Evolutionary conservation across 2,797 vertebrate species (phyloP).

Genomic region (Rhabdophis nuchalis): DNA sequence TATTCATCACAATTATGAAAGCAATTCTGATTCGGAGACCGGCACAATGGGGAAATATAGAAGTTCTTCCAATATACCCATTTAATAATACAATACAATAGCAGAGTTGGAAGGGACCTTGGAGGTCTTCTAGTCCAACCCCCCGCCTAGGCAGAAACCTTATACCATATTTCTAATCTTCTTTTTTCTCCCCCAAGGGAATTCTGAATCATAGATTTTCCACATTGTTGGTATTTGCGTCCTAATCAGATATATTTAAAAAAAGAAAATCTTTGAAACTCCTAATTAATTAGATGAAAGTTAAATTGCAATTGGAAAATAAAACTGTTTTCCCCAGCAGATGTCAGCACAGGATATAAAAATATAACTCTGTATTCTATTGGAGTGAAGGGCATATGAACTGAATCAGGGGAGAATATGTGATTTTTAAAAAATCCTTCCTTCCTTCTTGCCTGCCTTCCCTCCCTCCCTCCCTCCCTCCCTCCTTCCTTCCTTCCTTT

Average conservation of each 20-base stretch:
- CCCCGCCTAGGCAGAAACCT: no score
- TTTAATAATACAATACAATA: no score
- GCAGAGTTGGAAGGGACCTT: no score
- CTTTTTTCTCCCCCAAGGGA: background rate
- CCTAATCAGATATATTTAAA: background rate
- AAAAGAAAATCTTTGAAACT: background rate
- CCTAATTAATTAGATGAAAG: background rate
- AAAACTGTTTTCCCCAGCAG: slow-evolving; percentile 59
- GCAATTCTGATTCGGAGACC: background rate
- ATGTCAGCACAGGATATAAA: slow-evolving; percentile 58
- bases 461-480: no score
- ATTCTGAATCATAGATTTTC: background rate
- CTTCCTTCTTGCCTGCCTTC: no score
- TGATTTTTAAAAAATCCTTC: background rate
- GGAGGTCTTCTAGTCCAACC: no score
- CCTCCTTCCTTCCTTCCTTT: no score
- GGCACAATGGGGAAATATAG: fast-evolving
- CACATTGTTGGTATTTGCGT: background rate
- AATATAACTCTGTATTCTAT: background rate
- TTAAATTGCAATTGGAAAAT: background rate
- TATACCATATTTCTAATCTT: background rate
- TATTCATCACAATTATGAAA: background rate
- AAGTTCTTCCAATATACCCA: background rate
- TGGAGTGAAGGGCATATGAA: no score
- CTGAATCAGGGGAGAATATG: background rate